A percentile compares a stretch with the other conserved stretches of the same genome.
Evolutionary conservation across 2,888 invertebrate genomes (phyloP).

Genomic region (Calameuta idolon): DNA sequence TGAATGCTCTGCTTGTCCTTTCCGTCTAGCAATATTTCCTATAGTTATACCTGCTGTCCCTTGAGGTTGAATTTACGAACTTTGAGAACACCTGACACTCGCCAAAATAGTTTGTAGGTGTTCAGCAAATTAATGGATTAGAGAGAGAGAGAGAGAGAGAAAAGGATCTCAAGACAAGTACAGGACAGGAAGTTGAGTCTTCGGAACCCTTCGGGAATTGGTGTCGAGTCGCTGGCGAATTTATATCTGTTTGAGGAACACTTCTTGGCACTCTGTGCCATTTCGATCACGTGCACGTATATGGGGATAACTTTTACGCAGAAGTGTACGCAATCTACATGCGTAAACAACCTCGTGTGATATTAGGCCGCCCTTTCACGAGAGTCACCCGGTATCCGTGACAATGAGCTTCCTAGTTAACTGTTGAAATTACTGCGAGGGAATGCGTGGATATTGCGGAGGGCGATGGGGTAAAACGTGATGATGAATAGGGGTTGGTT

Average conservation of each 20-base stretch:
- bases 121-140: background rate
- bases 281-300: background rate
- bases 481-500: background rate
- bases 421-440: background rate
- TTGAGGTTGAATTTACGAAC: background rate
- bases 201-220: background rate
- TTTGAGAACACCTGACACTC: background rate
- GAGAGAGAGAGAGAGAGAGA: background rate
- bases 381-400: background rate
- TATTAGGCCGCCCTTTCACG: background rate
- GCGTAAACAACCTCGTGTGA: background rate
- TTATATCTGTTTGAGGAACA: background rate
- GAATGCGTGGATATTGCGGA: background rate
- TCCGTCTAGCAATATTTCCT: background rate
- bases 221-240: background rate
- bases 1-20: background rate
- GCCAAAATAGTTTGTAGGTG: background rate
- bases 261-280: background rate
- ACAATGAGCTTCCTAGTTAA: background rate
- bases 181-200: background rate
- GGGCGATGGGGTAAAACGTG: background rate
- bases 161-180: background rate
- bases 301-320: background rate
- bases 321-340: background rate
- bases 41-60: background rate